Evolutionary conservation across 2,888 invertebrate genomes (phyloP).

Genomic region (Parasteatoda lunata): DNA sequence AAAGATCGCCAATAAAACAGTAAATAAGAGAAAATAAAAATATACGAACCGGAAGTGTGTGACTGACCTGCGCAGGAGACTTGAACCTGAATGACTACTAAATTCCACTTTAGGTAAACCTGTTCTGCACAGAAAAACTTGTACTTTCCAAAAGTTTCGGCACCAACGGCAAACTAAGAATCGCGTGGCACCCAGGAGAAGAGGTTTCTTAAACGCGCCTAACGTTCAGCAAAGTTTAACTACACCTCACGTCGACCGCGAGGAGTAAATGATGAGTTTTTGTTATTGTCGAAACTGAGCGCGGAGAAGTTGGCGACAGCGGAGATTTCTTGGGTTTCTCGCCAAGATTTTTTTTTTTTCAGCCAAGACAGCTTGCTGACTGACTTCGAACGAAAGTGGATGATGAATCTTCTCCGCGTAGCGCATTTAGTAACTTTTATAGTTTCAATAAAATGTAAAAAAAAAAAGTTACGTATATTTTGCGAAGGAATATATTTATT

Average conservation of each 20-base stretch:
- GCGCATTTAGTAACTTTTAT: too few relatives aligned
- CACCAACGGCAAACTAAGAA: background rate
- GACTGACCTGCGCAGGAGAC: slow-evolving; percentile 60
- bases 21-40: slow-evolving; percentile 18
- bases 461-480: too few relatives aligned
- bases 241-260: background rate
- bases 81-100: slow-evolving; percentile 57
- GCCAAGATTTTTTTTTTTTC: background rate
- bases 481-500: too few relatives aligned
- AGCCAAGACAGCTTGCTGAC: slow-evolving; percentile 2
- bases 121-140: slow-evolving; percentile 58
- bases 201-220: background rate
- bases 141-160: slow-evolving; percentile 32
- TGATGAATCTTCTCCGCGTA: too few relatives aligned
- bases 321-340: background rate
- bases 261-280: background rate
- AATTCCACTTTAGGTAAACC: slow-evolving; percentile 60
- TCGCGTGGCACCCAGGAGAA: background rate
- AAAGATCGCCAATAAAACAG: slow-evolving; percentile 34
- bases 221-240: background rate
- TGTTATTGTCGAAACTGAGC: background rate
- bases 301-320: background rate
- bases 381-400: too few relatives aligned
- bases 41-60: slow-evolving; percentile 65
- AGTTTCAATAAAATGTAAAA: too few relatives aligned